A percentile compares a stretch with the other conserved stretches of the same genome.
Evolutionary conservation across 2,113 vertebrate species (phyloP).

Genomic region (Cyprinus carpio): DNA sequence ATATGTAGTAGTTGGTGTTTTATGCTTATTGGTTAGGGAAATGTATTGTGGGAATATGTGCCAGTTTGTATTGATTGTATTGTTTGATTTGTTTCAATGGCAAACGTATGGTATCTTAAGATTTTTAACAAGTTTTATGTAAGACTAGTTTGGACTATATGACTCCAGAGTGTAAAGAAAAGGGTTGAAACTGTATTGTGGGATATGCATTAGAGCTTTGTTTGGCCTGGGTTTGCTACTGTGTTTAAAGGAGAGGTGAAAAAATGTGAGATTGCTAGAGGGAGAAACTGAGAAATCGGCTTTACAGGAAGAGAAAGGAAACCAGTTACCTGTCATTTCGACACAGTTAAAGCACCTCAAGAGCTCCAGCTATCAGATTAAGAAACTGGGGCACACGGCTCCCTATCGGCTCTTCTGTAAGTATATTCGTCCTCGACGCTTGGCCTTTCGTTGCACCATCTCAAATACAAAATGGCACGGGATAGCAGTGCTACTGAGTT

Average conservation of each 20-base stretch:
- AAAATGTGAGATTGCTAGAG: not conserved
- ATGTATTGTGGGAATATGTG: no score
- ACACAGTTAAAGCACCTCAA: constrained; percentile 37
- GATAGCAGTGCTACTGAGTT: constrained; percentile 12
- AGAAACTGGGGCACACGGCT: constrained; percentile 40
- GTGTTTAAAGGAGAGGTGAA: constrained; percentile 46
- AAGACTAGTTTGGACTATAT: no score
- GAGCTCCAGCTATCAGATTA: constrained; percentile 40
- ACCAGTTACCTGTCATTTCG: constrained; percentile 40
- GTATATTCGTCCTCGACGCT: constrained; percentile 11
- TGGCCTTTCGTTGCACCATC: constrained; percentile 30
- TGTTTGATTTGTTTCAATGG: no score
- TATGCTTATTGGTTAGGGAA: no score
- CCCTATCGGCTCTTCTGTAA: constrained; percentile 17
- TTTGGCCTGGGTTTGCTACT: constrained; percentile 54
- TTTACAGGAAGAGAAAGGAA: constrained; percentile 30
- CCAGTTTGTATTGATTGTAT: no score
- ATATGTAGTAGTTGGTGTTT: no score
- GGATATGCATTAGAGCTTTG: constrained; percentile 19
- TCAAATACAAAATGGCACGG: constrained; percentile 4
- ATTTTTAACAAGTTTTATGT: no score
- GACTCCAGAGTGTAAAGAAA: not conserved
- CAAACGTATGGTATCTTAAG: no score
- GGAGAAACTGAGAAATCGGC: not conserved
- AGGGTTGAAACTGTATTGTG: constrained; percentile 35